Percentiles rank a stretch among this genome's conserved stretches.
Evolutionary conservation across 2,888 invertebrate species (phyloP).

Genomic region (Eupithecia dodoneata): DNA sequence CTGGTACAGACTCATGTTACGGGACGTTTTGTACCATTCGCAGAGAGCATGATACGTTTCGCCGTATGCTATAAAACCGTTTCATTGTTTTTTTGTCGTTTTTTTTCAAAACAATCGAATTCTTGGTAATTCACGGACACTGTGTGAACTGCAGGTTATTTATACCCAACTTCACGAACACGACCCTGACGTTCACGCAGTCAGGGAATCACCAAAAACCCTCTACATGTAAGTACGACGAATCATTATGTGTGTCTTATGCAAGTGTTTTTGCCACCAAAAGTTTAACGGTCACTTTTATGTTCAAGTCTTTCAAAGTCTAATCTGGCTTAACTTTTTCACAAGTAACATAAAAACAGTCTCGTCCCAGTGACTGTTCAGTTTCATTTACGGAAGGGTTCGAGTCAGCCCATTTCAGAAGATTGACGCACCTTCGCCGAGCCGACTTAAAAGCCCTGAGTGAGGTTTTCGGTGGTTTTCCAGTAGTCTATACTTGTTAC

Average conservation of each 20-base stretch:
- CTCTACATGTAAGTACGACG: background rate
- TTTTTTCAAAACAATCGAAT: too few species aligned
- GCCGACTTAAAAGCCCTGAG: background rate
- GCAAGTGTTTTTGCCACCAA: background rate
- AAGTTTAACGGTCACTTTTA: background rate
- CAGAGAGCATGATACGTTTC: too few species aligned
- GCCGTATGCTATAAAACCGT: too few species aligned
- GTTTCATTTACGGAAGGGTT: background rate
- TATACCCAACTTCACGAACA: too few species aligned
- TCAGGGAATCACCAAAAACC: too few species aligned
- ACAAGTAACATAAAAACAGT: background rate
- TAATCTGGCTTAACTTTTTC: background rate
- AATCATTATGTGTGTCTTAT: background rate
- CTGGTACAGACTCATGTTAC: too few species aligned
- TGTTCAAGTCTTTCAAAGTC: background rate
- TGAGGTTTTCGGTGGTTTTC: constrained; percentile 1
- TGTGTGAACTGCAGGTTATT: too few species aligned
- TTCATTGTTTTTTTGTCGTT: too few species aligned
- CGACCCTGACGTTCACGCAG: too few species aligned
- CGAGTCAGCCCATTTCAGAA: background rate
- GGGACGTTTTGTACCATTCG: too few species aligned
- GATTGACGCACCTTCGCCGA: background rate
- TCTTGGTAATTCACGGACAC: too few species aligned
- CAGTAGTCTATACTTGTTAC: background rate
- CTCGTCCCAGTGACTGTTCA: background rate